Percentiles rank a stretch among this genome's conserved stretches.
phyloP scores from a whole-genome alignment of 2,113 vertebrate species.

The Brachyistius frenatus region DNA sequence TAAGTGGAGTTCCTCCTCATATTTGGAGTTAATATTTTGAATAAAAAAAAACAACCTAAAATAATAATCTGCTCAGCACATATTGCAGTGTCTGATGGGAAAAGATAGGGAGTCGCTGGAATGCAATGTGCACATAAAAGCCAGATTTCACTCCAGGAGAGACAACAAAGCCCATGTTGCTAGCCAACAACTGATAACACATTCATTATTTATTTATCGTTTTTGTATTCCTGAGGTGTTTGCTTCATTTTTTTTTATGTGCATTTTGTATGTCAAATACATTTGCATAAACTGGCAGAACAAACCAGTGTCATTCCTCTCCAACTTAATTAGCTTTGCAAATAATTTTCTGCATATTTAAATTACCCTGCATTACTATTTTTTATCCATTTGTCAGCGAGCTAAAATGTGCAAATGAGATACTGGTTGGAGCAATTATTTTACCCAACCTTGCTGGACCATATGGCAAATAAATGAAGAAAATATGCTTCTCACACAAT shows the following conservation, averaged over 20 bases:
- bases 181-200: constrained; percentile 38
- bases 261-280: constrained; percentile 51
- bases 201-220: constrained; percentile 54
- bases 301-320: constrained; percentile 43
- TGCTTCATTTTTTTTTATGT: constrained; percentile 30
- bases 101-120: constrained; percentile 51
- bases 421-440: constrained; percentile 67
- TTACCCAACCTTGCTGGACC: constrained; percentile 39
- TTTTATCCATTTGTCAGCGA: constrained; percentile 67
- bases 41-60: constrained; percentile 41
- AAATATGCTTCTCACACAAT: constrained; percentile 53
- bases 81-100: constrained; percentile 54
- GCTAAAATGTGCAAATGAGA: constrained; percentile 75
- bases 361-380: constrained; percentile 59
- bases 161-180: constrained; percentile 47
- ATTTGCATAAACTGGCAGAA: constrained; percentile 54
- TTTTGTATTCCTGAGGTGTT: constrained; percentile 53
- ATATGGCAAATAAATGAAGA: constrained; percentile 65
- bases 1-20: constrained; percentile 50
- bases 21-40: constrained; percentile 57
- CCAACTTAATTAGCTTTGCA: constrained; percentile 70
- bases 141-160: constrained; percentile 54
- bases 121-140: constrained; percentile 40
- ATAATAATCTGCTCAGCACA: constrained; percentile 53
- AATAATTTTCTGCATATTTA: constrained; percentile 58